phyloP scores from a whole-genome alignment of 2,113 vertebrate species.

The Crotalus tigris region DNA sequence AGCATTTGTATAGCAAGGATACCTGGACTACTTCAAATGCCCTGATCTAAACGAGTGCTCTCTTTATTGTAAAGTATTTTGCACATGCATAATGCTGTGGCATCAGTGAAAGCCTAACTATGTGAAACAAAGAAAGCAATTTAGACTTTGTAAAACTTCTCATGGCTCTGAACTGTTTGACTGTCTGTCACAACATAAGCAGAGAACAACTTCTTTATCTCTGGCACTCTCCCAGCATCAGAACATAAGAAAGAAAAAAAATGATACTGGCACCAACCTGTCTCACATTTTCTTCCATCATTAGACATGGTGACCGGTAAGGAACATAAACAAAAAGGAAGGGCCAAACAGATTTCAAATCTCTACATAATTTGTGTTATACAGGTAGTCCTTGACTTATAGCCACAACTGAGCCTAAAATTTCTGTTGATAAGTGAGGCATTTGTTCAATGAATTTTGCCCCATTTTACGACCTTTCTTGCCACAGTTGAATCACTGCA shows the following conservation, averaged over 20 bases:
- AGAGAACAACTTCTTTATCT: background rate
- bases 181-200: accelerated
- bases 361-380: background rate
- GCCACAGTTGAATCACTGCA: background rate
- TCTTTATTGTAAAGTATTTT: background rate
- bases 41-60: background rate
- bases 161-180: background rate
- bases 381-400: too few relatives aligned
- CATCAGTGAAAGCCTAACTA: background rate
- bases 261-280: background rate
- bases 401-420: background rate
- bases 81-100: background rate
- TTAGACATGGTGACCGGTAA: background rate
- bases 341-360: accelerated
- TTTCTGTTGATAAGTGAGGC: background rate
- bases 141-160: accelerated
- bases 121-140: background rate
- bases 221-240: accelerated
- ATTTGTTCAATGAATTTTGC: background rate
- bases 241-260: background rate
- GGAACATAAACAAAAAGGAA: background rate
- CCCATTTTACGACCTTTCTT: background rate
- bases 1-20: background rate
- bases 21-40: background rate
- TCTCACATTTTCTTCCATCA: background rate